phyloP scores from a whole-genome alignment of 2,888 invertebrate genomes.

The Thymelicus lineola region DNA sequence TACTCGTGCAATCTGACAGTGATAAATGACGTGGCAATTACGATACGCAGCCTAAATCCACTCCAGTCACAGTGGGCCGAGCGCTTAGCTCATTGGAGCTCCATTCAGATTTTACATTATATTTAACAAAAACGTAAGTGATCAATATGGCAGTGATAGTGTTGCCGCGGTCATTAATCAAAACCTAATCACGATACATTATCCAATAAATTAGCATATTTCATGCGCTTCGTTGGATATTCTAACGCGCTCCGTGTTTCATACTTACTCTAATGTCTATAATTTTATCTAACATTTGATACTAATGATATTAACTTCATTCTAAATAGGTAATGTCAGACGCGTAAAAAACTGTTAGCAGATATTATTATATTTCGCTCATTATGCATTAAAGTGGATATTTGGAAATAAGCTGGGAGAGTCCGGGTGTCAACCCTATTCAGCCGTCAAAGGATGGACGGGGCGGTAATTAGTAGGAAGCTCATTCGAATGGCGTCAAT shows the following conservation, averaged over 20 bases:
- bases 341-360: conserved; percentile 30
- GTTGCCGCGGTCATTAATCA: conserved; percentile 37
- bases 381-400: conserved; percentile 6
- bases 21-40: conserved; percentile 49
- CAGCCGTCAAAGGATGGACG: conserved; percentile 44
- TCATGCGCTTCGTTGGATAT: conserved; percentile 36
- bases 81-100: conserved; percentile 31
- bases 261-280: conserved; percentile 36
- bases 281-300: conserved; percentile 38
- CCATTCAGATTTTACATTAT: conserved; percentile 39
- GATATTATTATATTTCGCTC: conserved; percentile 28
- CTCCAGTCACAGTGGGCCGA: conserved; percentile 34
- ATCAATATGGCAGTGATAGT: conserved; percentile 39
- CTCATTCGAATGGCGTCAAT: conserved; percentile 71
- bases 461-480: conserved; percentile 74
- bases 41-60: conserved; percentile 41
- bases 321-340: conserved; percentile 29
- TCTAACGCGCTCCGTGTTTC: conserved; percentile 27
- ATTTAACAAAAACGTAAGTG: conserved; percentile 38
- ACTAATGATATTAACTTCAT: conserved; percentile 34
- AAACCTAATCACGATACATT: conserved; percentile 38
- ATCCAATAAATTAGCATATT: conserved; percentile 39
- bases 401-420: conserved; percentile 15
- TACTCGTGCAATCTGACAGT: conserved; percentile 52
- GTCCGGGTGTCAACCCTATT: conserved; percentile 57